Conservation (phyloP, 2,797 vertebrate genomes). For the Girardinus metallicus region DNA sequence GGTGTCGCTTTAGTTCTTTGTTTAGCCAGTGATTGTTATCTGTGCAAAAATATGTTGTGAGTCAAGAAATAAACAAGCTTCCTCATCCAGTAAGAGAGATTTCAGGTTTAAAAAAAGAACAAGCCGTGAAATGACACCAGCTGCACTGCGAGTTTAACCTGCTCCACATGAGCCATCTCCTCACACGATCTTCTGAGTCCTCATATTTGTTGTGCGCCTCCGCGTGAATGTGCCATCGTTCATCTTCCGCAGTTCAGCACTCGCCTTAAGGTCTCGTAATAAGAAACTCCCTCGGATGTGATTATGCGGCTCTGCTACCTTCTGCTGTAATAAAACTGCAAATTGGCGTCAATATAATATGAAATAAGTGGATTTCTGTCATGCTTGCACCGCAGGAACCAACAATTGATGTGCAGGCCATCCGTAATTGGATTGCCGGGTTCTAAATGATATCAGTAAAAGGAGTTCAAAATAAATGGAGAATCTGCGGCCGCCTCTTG, state of each 20-base stretch:
- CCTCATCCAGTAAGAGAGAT: not conserved
- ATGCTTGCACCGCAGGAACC: slow-evolving; percentile 58
- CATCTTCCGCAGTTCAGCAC: slow-evolving; percentile 48
- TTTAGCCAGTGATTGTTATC: not conserved
- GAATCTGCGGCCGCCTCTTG: slow-evolving; percentile 43
- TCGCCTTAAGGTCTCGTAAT: slow-evolving; percentile 60
- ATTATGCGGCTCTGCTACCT: slow-evolving; percentile 59
- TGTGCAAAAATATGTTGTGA: not conserved
- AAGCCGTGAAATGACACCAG: not conserved
- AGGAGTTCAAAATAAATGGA: slow-evolving; percentile 58
- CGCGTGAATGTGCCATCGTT: slow-evolving; percentile 58
- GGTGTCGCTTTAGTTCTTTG: not conserved
- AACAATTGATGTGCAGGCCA: slow-evolving; percentile 60
- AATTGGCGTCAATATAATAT: slow-evolving; percentile 70
- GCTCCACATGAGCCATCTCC: not conserved
- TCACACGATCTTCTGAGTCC: slow-evolving; percentile 36
- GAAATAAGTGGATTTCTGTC: slow-evolving; percentile 75
- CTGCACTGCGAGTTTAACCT: not conserved
- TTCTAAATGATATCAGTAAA: slow-evolving; percentile 63
- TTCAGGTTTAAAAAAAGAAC: not conserved
- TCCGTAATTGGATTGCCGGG: slow-evolving; percentile 63
- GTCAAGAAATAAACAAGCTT: not conserved
- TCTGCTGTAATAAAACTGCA: slow-evolving; percentile 69
- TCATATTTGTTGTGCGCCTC: slow-evolving; percentile 19
- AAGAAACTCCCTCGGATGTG: slow-evolving; percentile 56